Conservation (phyloP, 2,888 invertebrate genomes). For the Ophonus ardosiacus region DNA sequence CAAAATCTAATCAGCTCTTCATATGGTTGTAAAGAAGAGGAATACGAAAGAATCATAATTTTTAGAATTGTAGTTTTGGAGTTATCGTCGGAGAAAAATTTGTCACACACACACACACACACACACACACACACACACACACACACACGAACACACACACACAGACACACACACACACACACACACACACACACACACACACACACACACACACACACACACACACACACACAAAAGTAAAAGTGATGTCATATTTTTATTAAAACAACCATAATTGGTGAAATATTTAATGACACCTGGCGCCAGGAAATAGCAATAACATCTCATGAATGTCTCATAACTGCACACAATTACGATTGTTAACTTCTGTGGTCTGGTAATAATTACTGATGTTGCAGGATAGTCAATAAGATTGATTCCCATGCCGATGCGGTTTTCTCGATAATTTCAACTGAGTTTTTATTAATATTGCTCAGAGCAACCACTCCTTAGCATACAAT, state of each 20-base stretch:
- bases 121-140: too few relatives aligned
- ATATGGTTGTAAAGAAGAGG: too few relatives aligned
- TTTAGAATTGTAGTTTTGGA: too few relatives aligned
- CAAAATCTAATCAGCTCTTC: too few relatives aligned
- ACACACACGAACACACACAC: too few relatives aligned
- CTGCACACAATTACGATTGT: neutral
- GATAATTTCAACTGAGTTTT: constrained; percentile 15
- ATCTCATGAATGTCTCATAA: neutral
- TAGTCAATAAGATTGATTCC: neutral
- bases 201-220: too few relatives aligned
- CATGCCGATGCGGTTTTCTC: constrained; percentile 3
- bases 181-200: too few relatives aligned
- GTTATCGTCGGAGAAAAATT: too few relatives aligned
- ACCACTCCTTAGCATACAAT: constrained; percentile 31
- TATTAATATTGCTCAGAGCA: constrained; percentile 14
- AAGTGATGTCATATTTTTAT: neutral
- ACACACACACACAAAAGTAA: too few relatives aligned
- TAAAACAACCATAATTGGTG: neutral
- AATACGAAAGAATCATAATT: too few relatives aligned
- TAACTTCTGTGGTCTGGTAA: constrained; percentile 5
- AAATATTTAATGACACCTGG: neutral
- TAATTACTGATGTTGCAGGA: neutral
- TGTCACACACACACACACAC: too few relatives aligned
- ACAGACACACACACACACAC: too few relatives aligned
- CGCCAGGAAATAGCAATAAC: constrained; percentile 29